Conservation (phyloP, 2,113 vertebrate genomes). For the Thalassoma bifasciatum region DNA sequence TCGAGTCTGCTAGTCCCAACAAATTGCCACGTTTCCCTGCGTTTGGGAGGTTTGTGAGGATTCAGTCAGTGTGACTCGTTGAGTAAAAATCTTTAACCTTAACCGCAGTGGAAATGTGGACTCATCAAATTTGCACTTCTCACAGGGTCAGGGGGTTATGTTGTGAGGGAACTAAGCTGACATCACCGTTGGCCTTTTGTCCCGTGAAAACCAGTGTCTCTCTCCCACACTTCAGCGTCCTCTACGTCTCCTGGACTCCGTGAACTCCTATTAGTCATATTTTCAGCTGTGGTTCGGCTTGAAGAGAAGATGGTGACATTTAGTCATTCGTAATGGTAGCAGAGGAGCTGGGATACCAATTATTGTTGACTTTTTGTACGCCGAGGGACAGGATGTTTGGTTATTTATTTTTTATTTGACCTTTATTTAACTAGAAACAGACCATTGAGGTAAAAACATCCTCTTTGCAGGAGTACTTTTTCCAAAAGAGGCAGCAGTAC, state of each 20-base stretch:
- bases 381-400: neutral
- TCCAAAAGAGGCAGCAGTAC: too few species aligned
- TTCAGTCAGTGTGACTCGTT: conserved; percentile 69
- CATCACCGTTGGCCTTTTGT: conserved; percentile 66
- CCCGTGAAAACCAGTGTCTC: conserved; percentile 42
- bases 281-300: conserved; percentile 60
- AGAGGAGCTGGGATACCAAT: neutral
- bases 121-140: conserved; percentile 70
- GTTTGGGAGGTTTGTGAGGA: conserved; percentile 58
- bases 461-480: too few species aligned
- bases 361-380: neutral
- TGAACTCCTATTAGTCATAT: conserved; percentile 58
- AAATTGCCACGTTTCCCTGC: conserved; percentile 54
- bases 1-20: conserved; percentile 33
- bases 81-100: conserved; percentile 61
- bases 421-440: too few species aligned
- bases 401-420: too few species aligned
- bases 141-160: conserved; percentile 67
- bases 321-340: conserved; percentile 33
- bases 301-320: conserved; percentile 25
- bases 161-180: conserved; percentile 64
- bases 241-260: conserved; percentile 31
- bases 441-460: too few species aligned
- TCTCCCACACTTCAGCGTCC: conserved; percentile 35
- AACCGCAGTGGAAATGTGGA: conserved; percentile 76